Base-by-base conservation (phyloP, 2,113 vertebrate genomes). In the Chascanopsetta lugubris region DNA sequence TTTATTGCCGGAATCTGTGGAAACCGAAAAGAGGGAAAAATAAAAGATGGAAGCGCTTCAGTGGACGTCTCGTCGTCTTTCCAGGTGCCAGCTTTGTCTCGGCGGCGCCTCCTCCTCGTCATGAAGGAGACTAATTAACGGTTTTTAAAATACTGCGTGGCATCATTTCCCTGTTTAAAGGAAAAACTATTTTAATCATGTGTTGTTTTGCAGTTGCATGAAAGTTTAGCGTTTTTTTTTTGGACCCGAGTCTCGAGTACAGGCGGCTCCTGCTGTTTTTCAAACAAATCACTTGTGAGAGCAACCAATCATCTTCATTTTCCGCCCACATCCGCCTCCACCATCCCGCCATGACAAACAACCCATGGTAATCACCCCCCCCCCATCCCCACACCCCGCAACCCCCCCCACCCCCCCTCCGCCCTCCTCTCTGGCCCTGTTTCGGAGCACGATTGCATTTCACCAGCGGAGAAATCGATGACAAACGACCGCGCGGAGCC, bases 221-320 rank as follows among this genome's bases (percentile, higher is more conserved):
- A 11, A 53, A 64, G 34, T 34, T 69, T 50, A 8, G 30, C 10
- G 0, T 68, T 73, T 65, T 60, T 69, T 68, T 73, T 65, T 60
- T 69, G 42, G 43, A 81, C 40, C 62, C 54, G 54, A 74, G 17
- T 80, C 64, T 63, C 75, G 58, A 62, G 58, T 72, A 60, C 40
- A 26, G 49, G 24, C 61, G 34, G 60, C 51, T 34, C 64, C 25
- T 60, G 66, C 55, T 67, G 75, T 82, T 80, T 80, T 71, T 86
- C 75, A 86, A 83, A 81, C 42, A 77, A 85, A 90, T 86, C 75
- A 62, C 58, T 77, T 75, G 66, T 67, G 84, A 87, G 82, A 84
- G 85, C 62, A 84, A 70, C 75, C 72, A 80, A 87, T 89, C 77
- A 77, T 79, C 56, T 46, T 42, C 58, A 20, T 77, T 75, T 80